phyloP scores from a whole-genome alignment of 2,888 invertebrate species.

The Pedicia rivosa region DNA sequence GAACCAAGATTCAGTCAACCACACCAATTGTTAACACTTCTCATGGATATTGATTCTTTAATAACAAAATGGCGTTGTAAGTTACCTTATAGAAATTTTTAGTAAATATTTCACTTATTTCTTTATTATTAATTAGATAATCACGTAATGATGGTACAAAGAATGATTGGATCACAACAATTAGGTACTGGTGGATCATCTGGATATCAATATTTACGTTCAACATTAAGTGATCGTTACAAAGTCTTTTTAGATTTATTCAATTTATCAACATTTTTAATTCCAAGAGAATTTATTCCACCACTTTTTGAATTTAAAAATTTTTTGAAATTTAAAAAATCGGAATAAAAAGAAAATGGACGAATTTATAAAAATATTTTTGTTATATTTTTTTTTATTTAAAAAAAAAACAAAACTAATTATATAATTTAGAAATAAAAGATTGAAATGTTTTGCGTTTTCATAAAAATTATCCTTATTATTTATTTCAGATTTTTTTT shows the following conservation, averaged over 20 bases:
- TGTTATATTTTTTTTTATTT: no score
- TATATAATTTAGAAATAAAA: no score
- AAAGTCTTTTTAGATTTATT: slow-evolving; percentile 96
- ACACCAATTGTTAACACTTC: slow-evolving; percentile 79
- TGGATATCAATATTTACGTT: slow-evolving; percentile 93
- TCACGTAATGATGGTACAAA: slow-evolving; percentile 94
- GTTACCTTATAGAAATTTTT: slow-evolving; percentile 18
- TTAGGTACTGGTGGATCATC: slow-evolving; percentile 96
- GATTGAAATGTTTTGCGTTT: no score
- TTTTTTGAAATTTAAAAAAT: no score
- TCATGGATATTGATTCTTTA: slow-evolving; percentile 96
- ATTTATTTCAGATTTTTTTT: no score
- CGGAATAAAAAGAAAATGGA: no score
- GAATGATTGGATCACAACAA: slow-evolving; percentile 96
- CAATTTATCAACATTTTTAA: slow-evolving; percentile 90
- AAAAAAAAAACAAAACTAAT: no score
- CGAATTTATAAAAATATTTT: no score
- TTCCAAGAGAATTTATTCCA: slow-evolving; percentile 84
- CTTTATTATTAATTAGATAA: slow-evolving; percentile 54
- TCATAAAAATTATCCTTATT: no score
- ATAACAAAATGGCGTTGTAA: slow-evolving; percentile 99
- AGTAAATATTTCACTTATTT: slow-evolving; percentile 1
- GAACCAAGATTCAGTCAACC: slow-evolving; percentile 97
- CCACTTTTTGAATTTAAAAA: no score
- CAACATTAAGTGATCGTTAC: slow-evolving; percentile 95